phyloP scores from a whole-genome alignment of 1,140 invertebrate genomes.

The Drosophila watanabei region DNA sequence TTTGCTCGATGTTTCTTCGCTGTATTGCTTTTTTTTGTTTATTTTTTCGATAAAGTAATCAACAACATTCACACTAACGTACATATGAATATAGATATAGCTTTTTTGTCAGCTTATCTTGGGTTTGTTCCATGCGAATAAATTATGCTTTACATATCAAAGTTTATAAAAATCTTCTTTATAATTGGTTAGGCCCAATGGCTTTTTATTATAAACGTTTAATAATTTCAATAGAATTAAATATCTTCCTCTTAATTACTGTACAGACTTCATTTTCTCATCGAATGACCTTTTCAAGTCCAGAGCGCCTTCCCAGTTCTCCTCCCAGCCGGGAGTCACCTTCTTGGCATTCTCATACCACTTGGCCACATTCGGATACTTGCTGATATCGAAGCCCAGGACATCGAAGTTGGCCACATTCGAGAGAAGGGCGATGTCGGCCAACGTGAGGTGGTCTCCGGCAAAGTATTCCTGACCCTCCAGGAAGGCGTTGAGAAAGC shows the following conservation, averaged over 20 bases:
- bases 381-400: constrained; percentile 88
- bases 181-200: background rate
- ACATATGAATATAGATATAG: background rate
- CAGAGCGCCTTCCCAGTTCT: constrained; percentile 87
- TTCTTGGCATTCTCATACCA: constrained; percentile 90
- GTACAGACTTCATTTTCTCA: constrained; percentile 54
- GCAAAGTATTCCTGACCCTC: constrained; percentile 88
- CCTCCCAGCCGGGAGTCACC: constrained; percentile 90
- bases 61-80: background rate
- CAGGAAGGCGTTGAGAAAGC: constrained; percentile 89
- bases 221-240: background rate
- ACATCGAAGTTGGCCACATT: constrained; percentile 88
- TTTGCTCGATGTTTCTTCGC: constrained; percentile 1
- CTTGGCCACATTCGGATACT: constrained; percentile 89
- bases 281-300: constrained; percentile 4
- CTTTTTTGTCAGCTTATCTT: background rate
- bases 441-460: constrained; percentile 90
- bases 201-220: background rate
- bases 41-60: background rate
- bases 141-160: background rate
- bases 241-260: background rate
- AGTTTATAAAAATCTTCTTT: background rate
- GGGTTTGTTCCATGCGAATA: background rate
- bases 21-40: background rate
- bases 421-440: constrained; percentile 88